Percentiles rank a stretch among this genome's conserved stretches.
phyloP scores from a whole-genome alignment of 2,888 invertebrate species.

The Macaria liturata region DNA sequence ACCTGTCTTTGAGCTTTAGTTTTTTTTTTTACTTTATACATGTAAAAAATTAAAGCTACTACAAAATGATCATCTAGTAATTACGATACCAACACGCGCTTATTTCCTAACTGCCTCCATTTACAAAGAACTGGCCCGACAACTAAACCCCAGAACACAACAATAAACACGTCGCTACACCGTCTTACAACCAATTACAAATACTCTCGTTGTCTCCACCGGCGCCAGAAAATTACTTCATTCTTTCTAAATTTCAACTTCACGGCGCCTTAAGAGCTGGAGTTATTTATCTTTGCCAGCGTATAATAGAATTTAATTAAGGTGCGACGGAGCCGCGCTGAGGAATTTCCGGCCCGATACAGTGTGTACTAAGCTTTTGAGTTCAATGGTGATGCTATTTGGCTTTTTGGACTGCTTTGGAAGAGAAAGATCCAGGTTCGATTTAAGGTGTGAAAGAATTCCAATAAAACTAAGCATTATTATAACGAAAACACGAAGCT shows the following conservation, averaged over 20 bases:
- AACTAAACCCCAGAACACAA: conserved; percentile 34
- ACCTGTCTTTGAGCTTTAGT: no score
- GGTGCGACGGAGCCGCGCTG: conserved; percentile 73
- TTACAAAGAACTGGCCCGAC: background rate
- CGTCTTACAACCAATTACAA: conserved; percentile 48
- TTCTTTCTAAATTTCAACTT: conserved; percentile 72
- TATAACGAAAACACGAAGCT: no score
- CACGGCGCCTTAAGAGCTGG: conserved; percentile 56
- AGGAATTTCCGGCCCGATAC: conserved; percentile 63
- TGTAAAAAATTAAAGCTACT: no score
- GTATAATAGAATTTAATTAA: conserved; percentile 82
- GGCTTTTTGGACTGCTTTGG: no score
- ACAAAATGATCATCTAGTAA: no score
- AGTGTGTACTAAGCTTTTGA: conserved; percentile 35
- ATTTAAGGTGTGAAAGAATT: no score
- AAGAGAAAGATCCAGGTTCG: no score
- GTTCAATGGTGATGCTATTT: background rate
- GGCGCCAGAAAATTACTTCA: conserved; percentile 66
- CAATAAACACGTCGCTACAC: background rate
- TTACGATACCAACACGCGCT: no score
- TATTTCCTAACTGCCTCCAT: background rate
- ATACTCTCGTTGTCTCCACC: conserved; percentile 45
- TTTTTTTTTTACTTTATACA: no score
- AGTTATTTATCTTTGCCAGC: conserved; percentile 77
- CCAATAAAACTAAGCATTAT: no score